phyloP scores from a whole-genome alignment of 1,140 invertebrate genomes.

The Eubasilissa regina region DNA sequence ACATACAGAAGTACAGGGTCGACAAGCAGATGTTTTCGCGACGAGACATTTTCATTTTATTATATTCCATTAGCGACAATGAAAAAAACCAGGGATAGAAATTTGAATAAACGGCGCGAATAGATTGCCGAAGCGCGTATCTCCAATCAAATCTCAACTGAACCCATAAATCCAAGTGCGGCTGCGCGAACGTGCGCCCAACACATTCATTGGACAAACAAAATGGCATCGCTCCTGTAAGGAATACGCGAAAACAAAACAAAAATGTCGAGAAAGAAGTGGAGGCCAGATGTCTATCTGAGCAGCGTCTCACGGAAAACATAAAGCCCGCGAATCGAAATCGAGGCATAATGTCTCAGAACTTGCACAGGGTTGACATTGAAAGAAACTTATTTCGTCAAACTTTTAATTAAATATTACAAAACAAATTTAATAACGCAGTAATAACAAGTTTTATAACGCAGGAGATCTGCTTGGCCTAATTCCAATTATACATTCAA shows the following conservation, averaged over 20 bases:
- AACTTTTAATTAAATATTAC: background rate
- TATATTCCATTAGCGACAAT: constrained; percentile 3
- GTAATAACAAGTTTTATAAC: too few relatives aligned
- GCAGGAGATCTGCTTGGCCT: too few relatives aligned
- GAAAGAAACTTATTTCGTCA: background rate
- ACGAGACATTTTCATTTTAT: background rate
- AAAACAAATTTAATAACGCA: too few relatives aligned
- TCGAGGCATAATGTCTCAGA: background rate
- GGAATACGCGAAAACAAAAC: constrained; percentile 1
- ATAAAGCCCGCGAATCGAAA: constrained; percentile 11
- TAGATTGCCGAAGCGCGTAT: constrained; percentile 31
- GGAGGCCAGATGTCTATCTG: constrained; percentile 24
- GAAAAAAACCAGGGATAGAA: background rate
- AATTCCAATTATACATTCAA: too few relatives aligned
- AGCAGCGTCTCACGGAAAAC: background rate
- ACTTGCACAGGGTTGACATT: background rate
- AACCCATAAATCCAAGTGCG: constrained; percentile 30
- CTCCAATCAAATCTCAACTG: constrained; percentile 38
- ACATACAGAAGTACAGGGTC: too few relatives aligned
- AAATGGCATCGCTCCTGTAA: constrained; percentile 29
- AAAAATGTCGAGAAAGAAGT: background rate
- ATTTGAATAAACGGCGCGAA: constrained; percentile 33
- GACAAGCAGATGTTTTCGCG: too few relatives aligned
- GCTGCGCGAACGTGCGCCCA: constrained; percentile 21
- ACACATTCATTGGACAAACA: constrained; percentile 41